Evolutionary conservation across 92 coral and sea anemone species (phyloP), one percentile per base, ranked within the genome.

Genomic region (Paramuricea clavata): DNA sequence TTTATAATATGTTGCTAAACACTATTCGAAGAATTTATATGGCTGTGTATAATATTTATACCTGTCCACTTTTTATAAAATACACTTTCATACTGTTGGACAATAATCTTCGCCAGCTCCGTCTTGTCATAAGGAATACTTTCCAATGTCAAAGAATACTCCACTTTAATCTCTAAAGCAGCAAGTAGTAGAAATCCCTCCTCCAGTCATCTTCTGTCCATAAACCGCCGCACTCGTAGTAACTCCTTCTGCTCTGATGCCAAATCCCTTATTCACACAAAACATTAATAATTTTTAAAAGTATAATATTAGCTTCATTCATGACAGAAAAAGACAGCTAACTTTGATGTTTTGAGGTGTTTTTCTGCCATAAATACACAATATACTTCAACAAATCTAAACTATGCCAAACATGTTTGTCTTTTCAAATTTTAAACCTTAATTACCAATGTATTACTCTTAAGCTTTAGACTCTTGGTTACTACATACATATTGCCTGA

Each of bases 121-220:
- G 76, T 91, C 43, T 84, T 56, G 25, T 91, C 83, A 78, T 65
- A 91, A 47, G 94, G 89, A 41, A 78, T 23, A 80, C 64, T 36
- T 16, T 50, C 52, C 35, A 87, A 16, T 16, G 70, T 31, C 12
- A 91, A 32, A 2, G 34, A 12, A 70, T 87, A 83, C 49, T 87
- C 83, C 13, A 49, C 52, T 35, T 77, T 12, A 1, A 83, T 69
- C 60, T 91, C 83, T 19, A 91, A 49, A 8, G 71, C 26, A 6
- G 89, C 89, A 83, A 22, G 87, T 6, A 87, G 44, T 2, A 91
- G 32, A 73, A 91, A 91, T 27, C 83, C 91, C 59, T 91, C 87
- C 62, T 91, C 91, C n/a, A 91, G 89, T 54, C 94, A 64, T 34
- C 91, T 69, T 71, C 94, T 73, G 67, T 91, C 93, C n/a, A 87